These are phyloP conservation scores for Toxostoma redivivum DNA, from an alignment of 2,113 vertebrate genomes.

Conservation along the genomic window DNA sequence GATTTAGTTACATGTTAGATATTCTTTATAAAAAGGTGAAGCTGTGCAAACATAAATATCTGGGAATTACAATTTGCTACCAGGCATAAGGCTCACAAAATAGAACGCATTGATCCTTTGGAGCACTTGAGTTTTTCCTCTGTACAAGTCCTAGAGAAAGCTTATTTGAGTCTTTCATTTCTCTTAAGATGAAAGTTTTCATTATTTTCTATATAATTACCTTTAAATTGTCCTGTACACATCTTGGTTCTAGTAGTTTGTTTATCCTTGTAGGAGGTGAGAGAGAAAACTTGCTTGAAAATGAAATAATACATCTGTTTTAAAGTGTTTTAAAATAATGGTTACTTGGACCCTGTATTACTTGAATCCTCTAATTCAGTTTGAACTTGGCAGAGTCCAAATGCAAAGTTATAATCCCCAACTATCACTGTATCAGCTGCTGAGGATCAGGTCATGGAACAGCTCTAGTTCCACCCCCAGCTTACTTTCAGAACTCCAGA, in stretches of 20 bases:
- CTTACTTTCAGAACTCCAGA: not conserved
- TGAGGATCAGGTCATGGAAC: not conserved
- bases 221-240: not conserved
- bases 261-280: not conserved
- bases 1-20: not conserved
- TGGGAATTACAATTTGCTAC: not conserved
- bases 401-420: not conserved
- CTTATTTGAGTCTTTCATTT: not conserved
- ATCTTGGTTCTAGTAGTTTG: not conserved
- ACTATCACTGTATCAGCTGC: not conserved
- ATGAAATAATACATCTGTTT: not conserved
- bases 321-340: not conserved
- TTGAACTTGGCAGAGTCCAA: not conserved
- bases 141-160: not conserved
- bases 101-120: rapidly evolving
- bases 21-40: not conserved
- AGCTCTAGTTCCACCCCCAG: not conserved
- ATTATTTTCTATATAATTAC: not conserved
- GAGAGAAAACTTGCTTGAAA: not conserved
- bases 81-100: not conserved
- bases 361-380: not conserved
- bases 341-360: not conserved
- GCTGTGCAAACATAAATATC: not conserved
- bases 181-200: not conserved
- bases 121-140: not conserved